Evolutionary conservation across 2,113 vertebrate genomes (phyloP).

Genomic region (Ciconia stormi): DNA sequence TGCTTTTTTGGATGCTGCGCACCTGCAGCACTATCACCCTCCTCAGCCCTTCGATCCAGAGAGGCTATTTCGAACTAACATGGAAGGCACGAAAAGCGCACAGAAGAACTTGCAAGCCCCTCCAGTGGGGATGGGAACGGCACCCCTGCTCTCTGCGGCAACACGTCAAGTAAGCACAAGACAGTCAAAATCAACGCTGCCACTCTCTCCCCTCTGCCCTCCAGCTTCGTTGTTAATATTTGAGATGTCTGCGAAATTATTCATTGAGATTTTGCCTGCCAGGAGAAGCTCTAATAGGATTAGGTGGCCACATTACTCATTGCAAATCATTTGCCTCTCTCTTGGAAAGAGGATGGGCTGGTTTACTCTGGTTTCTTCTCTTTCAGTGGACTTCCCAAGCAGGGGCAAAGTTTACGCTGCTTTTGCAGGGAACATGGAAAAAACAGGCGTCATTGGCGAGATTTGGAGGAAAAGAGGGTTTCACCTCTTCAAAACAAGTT

Average conservation of each 20-base stretch:
- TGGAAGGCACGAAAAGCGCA: accelerated
- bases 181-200: not conserved
- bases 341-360: not conserved
- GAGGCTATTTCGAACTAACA: accelerated
- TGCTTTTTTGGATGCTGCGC: not conserved
- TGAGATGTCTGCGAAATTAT: not conserved
- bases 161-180: accelerated
- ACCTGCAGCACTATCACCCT: not conserved
- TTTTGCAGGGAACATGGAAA: not conserved
- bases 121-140: not conserved
- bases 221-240: not conserved
- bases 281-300: not conserved
- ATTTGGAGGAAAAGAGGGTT: not conserved
- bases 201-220: not conserved
- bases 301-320: not conserved
- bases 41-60: not conserved
- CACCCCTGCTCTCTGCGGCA: accelerated
- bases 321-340: not conserved
- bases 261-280: not conserved
- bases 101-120: not conserved
- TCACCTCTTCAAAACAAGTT: not conserved
- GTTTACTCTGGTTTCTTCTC: not conserved
- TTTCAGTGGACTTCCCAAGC: not conserved
- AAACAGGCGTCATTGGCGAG: accelerated
- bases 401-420: accelerated